Conservation (phyloP, 53 echinoderm and acorn worm species). For the Paracentrotus lividus region DNA sequence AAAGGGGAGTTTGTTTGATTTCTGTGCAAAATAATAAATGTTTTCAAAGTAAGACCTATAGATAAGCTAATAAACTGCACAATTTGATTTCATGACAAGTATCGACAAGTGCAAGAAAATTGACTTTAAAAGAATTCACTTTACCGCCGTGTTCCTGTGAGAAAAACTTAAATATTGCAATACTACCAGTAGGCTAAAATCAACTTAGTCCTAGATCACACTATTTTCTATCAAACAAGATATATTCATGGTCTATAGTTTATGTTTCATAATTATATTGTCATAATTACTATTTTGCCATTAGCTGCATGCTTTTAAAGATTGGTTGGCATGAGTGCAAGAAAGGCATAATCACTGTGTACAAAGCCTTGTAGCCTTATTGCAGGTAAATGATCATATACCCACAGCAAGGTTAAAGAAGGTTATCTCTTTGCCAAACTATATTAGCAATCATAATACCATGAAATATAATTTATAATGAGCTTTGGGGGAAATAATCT, state of each 20-base stretch:
- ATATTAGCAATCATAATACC: neutral
- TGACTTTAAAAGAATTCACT: too few species aligned
- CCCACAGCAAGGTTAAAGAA: neutral
- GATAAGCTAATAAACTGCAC: too few species aligned
- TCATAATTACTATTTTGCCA: neutral
- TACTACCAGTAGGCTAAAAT: too few species aligned
- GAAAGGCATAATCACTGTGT: neutral
- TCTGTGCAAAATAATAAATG: too few species aligned
- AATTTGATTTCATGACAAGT: too few species aligned
- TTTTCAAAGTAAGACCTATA: too few species aligned
- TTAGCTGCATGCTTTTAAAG: neutral
- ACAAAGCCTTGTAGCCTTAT: neutral
- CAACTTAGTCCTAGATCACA: too few species aligned
- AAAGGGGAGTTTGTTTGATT: too few species aligned
- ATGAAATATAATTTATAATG: neutral
- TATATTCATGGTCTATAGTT: neutral
- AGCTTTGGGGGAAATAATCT: neutral
- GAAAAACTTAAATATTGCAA: too few species aligned
- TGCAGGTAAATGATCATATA: neutral
- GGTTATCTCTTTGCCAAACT: neutral
- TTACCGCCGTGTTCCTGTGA: too few species aligned
- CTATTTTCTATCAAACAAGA: neutral
- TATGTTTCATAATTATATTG: too few species aligned
- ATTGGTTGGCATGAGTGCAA: neutral
- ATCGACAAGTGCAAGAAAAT: too few species aligned